phyloP scores from a whole-genome alignment of 2,797 vertebrate genomes.

The Crocodylus rhombifer region DNA sequence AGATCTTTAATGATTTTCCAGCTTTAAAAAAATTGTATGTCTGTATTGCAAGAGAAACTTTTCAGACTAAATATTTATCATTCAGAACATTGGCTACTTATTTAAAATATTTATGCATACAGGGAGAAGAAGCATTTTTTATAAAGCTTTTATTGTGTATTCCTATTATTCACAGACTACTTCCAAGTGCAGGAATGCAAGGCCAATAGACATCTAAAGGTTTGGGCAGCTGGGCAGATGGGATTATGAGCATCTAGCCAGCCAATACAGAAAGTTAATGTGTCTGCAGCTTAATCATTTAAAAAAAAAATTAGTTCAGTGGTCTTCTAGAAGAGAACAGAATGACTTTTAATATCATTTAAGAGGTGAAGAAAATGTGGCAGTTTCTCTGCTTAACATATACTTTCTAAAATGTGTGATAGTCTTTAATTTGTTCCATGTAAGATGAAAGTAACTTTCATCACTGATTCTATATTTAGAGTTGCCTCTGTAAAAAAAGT shows the following conservation, averaged over 20 bases:
- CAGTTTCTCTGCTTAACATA: background rate
- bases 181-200: conserved; percentile 9
- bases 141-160: conserved; percentile 15
- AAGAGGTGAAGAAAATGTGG: background rate
- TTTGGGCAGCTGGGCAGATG: background rate
- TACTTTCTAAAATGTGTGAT: background rate
- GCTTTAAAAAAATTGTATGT: background rate
- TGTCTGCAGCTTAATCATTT: background rate
- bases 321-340: background rate
- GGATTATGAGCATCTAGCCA: background rate
- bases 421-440: background rate
- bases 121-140: background rate
- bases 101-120: conserved; percentile 42
- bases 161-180: conserved; percentile 11
- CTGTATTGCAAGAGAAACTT: background rate
- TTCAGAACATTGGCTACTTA: background rate
- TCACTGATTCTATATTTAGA: background rate
- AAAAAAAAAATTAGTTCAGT: background rate
- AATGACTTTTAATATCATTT: background rate
- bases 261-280: conserved; percentile 24
- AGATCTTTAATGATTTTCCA: background rate
- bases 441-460: background rate
- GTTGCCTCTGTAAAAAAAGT: background rate
- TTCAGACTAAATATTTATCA: background rate
- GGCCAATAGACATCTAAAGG: conserved; percentile 37